phyloP scores from a whole-genome alignment of 1,140 invertebrate genomes.

The Potamilus streckersoni region DNA sequence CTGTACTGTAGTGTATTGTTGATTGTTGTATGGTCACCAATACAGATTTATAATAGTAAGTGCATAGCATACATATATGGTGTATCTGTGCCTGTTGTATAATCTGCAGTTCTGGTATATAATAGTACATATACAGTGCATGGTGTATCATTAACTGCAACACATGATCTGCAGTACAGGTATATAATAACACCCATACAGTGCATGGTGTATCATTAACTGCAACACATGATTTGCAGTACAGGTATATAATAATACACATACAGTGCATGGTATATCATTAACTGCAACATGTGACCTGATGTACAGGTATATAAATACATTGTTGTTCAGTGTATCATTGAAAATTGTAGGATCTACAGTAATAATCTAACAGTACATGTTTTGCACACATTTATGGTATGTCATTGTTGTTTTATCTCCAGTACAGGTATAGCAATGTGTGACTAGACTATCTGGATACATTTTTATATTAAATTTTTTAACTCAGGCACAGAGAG shows the following conservation, averaged over 20 bases:
- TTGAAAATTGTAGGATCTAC: no score
- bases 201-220: no score
- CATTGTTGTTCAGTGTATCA: no score
- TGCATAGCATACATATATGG: neutral
- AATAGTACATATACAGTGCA: no score
- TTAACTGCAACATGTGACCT: no score
- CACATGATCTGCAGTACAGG: neutral
- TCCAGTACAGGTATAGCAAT: neutral
- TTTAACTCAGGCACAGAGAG: constrained; percentile 43
- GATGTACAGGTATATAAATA: neutral
- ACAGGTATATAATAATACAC: neutral
- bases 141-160: no score
- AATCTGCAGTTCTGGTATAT: neutral
- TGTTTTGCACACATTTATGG: neutral
- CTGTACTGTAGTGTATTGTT: neutral
- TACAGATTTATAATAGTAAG: neutral
- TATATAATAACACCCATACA: no score
- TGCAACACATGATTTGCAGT: neutral
- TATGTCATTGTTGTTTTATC: neutral
- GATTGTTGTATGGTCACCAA: neutral
- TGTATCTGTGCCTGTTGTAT: neutral
- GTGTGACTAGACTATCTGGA: neutral
- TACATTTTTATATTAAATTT: neutral
- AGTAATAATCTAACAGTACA: no score
- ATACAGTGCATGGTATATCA: no score